Percentiles rank a stretch among this genome's conserved stretches.
These are phyloP conservation scores for Epizoanthus fatuus DNA, from an alignment of 92 coral and sea anemone genomes.

Conservation along the genomic window DNA sequence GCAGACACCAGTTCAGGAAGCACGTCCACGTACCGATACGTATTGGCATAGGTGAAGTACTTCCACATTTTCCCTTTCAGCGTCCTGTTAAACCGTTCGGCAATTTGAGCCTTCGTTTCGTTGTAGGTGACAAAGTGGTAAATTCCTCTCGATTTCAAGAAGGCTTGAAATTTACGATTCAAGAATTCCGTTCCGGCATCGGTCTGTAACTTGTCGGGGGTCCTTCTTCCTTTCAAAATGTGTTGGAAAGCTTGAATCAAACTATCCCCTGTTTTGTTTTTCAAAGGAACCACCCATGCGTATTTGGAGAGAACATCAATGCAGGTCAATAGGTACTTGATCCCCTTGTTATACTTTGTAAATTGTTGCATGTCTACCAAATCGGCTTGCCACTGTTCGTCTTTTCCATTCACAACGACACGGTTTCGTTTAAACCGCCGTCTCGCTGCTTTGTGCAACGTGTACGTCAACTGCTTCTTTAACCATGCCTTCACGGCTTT, in stretches of 20 bases:
- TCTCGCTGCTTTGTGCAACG: no score
- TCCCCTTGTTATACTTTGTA: conserved; percentile 1
- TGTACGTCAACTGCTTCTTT: no score
- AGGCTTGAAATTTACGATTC: conserved; percentile 30
- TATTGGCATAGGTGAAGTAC: conserved; percentile 17
- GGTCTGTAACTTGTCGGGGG: conserved; percentile 41
- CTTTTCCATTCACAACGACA: not conserved
- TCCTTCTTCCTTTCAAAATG: not conserved
- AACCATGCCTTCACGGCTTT: no score
- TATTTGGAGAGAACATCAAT: conserved; percentile 36
- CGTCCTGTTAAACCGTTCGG: conserved; percentile 41
- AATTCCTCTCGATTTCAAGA: conserved; percentile 22
- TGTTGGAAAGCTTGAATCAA: conserved; percentile 23
- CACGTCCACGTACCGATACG: conserved; percentile 5
- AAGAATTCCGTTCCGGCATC: conserved; percentile 41
- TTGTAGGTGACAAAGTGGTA: conserved; percentile 31
- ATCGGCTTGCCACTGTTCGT: conserved; percentile 52
- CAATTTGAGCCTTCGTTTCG: conserved; percentile 39
- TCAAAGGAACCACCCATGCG: conserved; percentile 26
- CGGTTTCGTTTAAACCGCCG: no score
- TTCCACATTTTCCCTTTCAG: conserved; percentile 16
- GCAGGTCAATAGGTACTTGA: conserved; percentile 19
- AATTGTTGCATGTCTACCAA: conserved; percentile 48
- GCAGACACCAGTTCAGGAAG: conserved; percentile 18
- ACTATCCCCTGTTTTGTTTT: not conserved